These are phyloP conservation scores for Rhizomys pruinosus DNA, from an alignment of 2,113 vertebrate species.

Conservation along the genomic window DNA sequence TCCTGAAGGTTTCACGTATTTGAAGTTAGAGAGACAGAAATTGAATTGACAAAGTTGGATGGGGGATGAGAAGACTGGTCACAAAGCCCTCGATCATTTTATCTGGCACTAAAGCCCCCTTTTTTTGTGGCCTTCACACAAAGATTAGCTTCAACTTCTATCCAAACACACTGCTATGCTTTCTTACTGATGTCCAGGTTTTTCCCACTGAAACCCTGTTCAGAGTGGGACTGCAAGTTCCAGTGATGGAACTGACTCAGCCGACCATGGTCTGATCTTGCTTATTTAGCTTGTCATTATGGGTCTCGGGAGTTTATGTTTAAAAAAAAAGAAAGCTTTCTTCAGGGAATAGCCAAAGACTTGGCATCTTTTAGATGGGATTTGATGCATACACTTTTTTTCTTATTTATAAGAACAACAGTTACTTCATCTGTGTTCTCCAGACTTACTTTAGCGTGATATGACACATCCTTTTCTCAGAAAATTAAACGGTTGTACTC, in stretches of 20 bases:
- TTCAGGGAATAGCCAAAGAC: not conserved
- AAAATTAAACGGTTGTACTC: not conserved
- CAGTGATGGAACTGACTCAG: not conserved
- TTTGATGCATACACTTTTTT: conserved; percentile 10
- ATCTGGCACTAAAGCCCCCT: not conserved
- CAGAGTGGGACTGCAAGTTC: conserved; percentile 50
- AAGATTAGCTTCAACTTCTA: conserved; percentile 20
- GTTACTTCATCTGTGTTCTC: not conserved
- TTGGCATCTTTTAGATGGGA: not conserved
- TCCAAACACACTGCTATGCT: not conserved
- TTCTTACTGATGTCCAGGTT: not conserved
- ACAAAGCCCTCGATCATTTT: conserved; percentile 20
- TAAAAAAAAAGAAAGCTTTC: not conserved
- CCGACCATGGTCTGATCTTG: not conserved
- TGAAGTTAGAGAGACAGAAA: conserved; percentile 63
- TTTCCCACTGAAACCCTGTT: conserved; percentile 4
- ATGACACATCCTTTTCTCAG: not conserved
- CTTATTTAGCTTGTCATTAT: too few species aligned
- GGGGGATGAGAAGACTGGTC: not conserved
- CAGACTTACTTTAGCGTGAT: not conserved
- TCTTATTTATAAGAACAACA: conserved; percentile 18
- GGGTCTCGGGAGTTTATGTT: not conserved
- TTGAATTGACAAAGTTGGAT: conserved; percentile 58
- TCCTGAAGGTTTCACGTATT: conserved; percentile 56
- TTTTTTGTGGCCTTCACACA: conserved; percentile 14